A percentile compares a stretch with the other conserved stretches of the same genome.
phyloP scores from a whole-genome alignment of 2,113 vertebrate species.

The Notarius quadriscutis region DNA sequence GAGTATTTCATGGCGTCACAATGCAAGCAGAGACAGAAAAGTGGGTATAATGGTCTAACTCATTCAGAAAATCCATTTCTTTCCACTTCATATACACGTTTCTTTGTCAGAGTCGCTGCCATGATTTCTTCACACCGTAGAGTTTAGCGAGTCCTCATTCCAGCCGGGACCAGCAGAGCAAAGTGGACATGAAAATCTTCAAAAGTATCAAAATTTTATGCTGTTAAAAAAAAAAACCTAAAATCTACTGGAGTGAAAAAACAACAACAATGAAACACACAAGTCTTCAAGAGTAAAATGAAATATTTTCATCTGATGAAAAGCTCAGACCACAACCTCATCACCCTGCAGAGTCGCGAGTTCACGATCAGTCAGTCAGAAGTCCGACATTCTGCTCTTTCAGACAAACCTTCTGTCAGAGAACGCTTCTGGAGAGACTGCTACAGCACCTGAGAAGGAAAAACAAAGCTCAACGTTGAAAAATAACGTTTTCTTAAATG shows the following conservation, averaged over 20 bases:
- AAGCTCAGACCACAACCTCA: neutral
- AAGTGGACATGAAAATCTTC: too few relatives aligned
- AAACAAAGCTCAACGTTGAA: too few relatives aligned
- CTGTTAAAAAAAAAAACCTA: neutral
- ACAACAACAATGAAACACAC: neutral
- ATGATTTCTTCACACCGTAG: neutral
- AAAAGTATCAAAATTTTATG: neutral
- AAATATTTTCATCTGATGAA: neutral
- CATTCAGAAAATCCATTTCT: neutral
- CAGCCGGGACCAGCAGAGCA: too few relatives aligned
- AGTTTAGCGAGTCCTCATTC: too few relatives aligned
- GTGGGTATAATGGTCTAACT: neutral
- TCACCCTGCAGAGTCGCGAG: neutral
- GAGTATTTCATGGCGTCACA: neutral
- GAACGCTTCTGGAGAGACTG: neutral
- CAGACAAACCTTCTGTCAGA: neutral
- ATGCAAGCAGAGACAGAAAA: neutral
- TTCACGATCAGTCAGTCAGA: neutral
- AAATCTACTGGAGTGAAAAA: neutral
- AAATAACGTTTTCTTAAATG: too few relatives aligned
- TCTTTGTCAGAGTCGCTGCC: neutral
- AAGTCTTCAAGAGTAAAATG: neutral
- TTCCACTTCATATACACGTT: neutral
- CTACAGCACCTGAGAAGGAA: neutral
- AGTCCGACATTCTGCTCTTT: neutral